Base-by-base conservation (phyloP, 1,140 invertebrate species). In the Sminthurinus signatus region DNA sequence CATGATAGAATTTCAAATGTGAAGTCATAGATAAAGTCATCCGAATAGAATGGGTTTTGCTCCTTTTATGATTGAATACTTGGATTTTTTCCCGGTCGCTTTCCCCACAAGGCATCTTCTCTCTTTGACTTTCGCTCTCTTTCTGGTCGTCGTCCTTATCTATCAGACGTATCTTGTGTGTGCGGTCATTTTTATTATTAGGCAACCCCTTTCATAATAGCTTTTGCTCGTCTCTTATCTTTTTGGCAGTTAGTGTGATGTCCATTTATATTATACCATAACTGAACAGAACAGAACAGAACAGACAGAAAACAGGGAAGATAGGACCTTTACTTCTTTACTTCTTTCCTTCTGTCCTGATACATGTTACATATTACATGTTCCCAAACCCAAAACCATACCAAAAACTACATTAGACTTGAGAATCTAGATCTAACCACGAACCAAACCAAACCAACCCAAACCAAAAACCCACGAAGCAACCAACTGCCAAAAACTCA, bases 1-100 rank as follows among this genome's bases (percentile, higher is more conserved):
- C 56, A 70, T 70, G 68, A 70, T 70, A 70, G 68, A 70, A 70
- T 70, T 67, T 70, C 68, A 70, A 64, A 70, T 67, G 64, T 70
- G 61, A 70, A 68, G 58, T 64, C 59, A 64, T 64, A 64, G 67
- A 68, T 68, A 68, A 68, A 68, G 59, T 61, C 51, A 27, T 55
- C 48, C 52, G 27, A 54, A 64, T 57, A 52, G 59, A 60, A 70
- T 66, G 66, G 62, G 56, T 43, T 60, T 48, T 42, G 23, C 55
- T 57, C 61, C 64, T 64, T 70, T 70, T 70, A 70, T 70, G 68
- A 70, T 70, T 66, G 64, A 70, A 65, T 66, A 54, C 64, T 46
- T 64, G 46, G 44, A 67, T 67, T 67, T n/a, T n/a, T n/a, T n/a
- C n/a, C n/a, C n/a, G 67, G 67, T 70, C 64, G 64, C 56, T 44